A percentile compares a stretch with the other conserved stretches of the same genome.
These are phyloP conservation scores for Ceratina australensis DNA, from an alignment of 1,140 invertebrate species.

Conservation along the genomic window DNA sequence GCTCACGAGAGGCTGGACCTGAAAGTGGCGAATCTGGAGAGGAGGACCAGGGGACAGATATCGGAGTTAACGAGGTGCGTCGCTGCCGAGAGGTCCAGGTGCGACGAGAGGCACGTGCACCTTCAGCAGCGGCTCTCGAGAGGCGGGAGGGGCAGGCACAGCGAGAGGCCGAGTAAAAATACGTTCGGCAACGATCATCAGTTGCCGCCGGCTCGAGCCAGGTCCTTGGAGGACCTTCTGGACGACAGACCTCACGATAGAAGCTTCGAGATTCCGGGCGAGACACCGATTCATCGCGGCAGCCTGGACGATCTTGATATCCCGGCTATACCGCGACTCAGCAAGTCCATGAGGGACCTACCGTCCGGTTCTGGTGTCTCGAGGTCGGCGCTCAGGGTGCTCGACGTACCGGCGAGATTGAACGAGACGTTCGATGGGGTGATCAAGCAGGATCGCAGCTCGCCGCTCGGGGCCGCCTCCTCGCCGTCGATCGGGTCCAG, in stretches of 20 bases:
- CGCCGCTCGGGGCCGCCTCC: conserved; percentile 59
- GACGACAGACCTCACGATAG: conserved; percentile 75
- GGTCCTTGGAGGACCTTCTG: conserved; percentile 72
- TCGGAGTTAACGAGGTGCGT: conserved; percentile 85
- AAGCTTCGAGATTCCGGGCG: conserved; percentile 68
- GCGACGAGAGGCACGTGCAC: conserved; percentile 83
- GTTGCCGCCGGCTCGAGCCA: conserved; percentile 60
- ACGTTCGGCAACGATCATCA: conserved; percentile 33
- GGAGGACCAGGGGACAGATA: conserved; percentile 87
- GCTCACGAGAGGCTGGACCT: conserved; percentile 90
- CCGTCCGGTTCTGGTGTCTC: conserved; percentile 58
- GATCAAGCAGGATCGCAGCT: conserved; percentile 64
- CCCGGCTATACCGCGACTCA: conserved; percentile 75
- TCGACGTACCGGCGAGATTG: conserved; percentile 63
- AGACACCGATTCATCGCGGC: conserved; percentile 66
- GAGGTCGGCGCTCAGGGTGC: conserved; percentile 60
- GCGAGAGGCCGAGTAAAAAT: conserved; percentile 79
- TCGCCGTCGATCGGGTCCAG: conserved; percentile 62
- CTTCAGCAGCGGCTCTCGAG: conserved; percentile 85
- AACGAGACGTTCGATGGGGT: conserved; percentile 72
- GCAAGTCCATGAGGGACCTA: conserved; percentile 69
- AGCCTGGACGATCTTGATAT: conserved; percentile 82
- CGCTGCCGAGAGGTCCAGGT: conserved; percentile 82
- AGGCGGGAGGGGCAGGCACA: conserved; percentile 81
- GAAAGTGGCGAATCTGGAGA: conserved; percentile 90